These are phyloP conservation scores for Macrobrachium nipponense DNA, from an alignment of 1,140 invertebrate species.

Conservation along the genomic window DNA sequence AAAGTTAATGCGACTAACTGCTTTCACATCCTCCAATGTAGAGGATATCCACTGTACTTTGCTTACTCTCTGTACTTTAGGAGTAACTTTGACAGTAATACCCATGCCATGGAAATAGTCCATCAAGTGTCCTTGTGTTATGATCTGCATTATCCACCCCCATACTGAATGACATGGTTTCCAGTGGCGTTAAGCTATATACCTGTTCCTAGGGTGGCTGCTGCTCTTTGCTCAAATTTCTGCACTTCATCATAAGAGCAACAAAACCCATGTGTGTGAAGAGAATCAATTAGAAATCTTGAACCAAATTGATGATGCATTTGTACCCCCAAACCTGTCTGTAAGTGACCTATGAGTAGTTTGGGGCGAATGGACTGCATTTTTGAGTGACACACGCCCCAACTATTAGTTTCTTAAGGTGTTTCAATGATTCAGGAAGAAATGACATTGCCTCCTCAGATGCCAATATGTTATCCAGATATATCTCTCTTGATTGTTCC, in stretches of 20 bases:
- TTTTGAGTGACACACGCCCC: background rate
- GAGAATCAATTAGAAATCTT: constrained; percentile 4
- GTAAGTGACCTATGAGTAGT: background rate
- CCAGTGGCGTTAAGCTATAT: background rate
- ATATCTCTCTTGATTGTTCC: too few relatives aligned
- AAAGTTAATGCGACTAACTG: too few relatives aligned
- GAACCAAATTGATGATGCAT: constrained; percentile 3
- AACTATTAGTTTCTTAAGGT: background rate
- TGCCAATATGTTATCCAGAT: too few relatives aligned
- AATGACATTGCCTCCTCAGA: too few relatives aligned
- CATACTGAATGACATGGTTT: constrained; percentile 4
- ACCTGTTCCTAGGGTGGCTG: background rate
- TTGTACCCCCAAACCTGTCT: background rate
- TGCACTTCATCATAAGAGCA: constrained; percentile 8
- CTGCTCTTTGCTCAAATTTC: background rate
- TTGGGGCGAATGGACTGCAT: background rate
- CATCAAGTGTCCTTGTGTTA: background rate
- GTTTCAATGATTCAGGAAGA: too few relatives aligned
- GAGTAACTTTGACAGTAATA: too few relatives aligned
- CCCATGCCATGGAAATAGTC: too few relatives aligned
- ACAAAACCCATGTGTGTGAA: background rate
- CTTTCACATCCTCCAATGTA: too few relatives aligned
- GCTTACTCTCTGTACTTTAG: too few relatives aligned
- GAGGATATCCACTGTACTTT: too few relatives aligned
- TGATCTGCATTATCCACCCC: background rate